A percentile compares a stretch with the other conserved stretches of the same genome.
These are phyloP conservation scores for Manis javanica DNA, from an alignment of 2,797 vertebrate species.

Conservation along the genomic window DNA sequence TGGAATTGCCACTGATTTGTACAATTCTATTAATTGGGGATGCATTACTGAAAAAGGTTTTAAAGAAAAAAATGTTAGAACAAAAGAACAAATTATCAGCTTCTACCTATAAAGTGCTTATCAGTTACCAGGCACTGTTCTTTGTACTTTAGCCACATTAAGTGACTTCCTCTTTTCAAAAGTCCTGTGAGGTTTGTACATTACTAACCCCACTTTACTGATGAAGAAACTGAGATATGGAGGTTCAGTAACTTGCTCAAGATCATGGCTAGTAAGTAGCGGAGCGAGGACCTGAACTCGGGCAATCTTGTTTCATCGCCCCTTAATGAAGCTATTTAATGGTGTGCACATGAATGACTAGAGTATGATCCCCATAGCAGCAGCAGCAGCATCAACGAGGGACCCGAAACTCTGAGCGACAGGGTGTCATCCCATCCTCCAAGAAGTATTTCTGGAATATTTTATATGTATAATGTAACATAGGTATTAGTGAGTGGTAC, in stretches of 20 bases:
- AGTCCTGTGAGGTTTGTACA: neutral
- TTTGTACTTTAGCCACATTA: neutral
- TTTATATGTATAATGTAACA: neutral
- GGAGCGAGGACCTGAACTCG: neutral
- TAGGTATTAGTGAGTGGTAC: neutral
- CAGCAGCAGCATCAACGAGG: too few species aligned
- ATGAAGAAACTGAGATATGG: neutral
- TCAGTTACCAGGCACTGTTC: neutral
- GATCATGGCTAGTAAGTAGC: neutral
- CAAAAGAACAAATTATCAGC: neutral
- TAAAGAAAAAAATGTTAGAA: slow-evolving; percentile 67
- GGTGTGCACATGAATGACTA: neutral
- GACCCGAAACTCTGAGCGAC: neutral
- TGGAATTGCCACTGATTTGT: slow-evolving; percentile 96
- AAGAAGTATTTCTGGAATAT: neutral
- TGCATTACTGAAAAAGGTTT: slow-evolving; percentile 91
- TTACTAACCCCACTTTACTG: neutral
- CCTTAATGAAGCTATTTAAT: neutral
- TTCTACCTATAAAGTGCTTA: neutral
- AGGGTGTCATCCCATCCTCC: neutral
- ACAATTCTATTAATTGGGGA: slow-evolving; percentile 97
- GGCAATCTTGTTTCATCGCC: neutral
- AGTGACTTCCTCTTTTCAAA: neutral
- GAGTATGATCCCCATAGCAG: neutral
- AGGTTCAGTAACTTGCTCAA: neutral